A percentile compares a stretch with the other conserved stretches of the same genome.
Conservation (phyloP, 2,113 vertebrate species). For the Sceloporus tristichus region DNA sequence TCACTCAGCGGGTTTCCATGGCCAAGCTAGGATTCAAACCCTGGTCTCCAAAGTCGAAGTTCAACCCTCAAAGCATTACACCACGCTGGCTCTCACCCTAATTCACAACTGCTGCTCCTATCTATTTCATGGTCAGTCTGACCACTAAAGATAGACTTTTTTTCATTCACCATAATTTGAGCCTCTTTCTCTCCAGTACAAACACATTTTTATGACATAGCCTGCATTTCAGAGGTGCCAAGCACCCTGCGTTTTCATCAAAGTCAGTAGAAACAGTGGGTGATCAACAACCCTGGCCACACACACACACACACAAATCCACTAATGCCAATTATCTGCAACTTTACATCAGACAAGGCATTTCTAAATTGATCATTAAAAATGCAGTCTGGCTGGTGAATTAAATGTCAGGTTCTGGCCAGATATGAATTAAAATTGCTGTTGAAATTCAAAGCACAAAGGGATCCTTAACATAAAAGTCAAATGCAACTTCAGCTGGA, state of each 20-base stretch:
- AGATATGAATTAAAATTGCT: constrained; percentile 40
- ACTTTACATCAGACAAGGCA: constrained; percentile 43
- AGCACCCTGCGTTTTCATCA: not conserved
- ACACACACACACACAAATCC: not conserved
- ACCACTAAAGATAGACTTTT: not conserved
- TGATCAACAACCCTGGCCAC: constrained; percentile 22
- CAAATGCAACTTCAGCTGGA: constrained; percentile 38
- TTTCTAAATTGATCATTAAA: constrained; percentile 58
- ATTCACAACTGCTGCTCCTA: not conserved
- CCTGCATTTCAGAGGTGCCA: constrained; percentile 8
- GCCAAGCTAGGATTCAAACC: too few species aligned
- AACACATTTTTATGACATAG: not conserved
- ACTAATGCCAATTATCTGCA: constrained; percentile 14
- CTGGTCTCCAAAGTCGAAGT: too few species aligned
- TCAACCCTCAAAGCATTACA: too few species aligned
- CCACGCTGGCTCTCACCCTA: too few species aligned
- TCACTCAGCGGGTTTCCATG: too few species aligned
- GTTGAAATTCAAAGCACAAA: constrained; percentile 37
- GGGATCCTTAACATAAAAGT: constrained; percentile 32
- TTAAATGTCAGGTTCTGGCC: constrained; percentile 43
- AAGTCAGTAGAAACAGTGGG: not conserved
- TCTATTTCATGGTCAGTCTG: too few species aligned
- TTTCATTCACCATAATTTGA: not conserved
- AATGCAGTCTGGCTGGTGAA: constrained; percentile 53
- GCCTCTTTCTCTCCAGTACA: not conserved